A percentile compares a stretch with the other conserved stretches of the same genome.
Conservation (phyloP, 2,113 vertebrate species). For the Morone chrysops region DNA sequence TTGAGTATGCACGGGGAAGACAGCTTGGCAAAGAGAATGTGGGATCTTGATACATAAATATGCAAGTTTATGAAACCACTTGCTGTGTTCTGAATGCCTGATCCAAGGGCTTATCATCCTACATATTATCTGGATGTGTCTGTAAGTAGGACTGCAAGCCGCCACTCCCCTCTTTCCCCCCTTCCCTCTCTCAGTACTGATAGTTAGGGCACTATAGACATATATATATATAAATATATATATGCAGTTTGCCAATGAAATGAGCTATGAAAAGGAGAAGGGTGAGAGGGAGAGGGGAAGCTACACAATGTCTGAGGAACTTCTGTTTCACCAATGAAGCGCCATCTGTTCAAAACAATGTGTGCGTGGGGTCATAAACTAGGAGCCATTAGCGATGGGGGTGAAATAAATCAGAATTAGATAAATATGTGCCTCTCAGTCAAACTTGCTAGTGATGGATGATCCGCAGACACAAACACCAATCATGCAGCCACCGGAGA, state of each 20-base stretch:
- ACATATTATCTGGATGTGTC: conserved; percentile 62
- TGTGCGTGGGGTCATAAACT: conserved; percentile 78
- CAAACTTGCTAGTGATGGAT: conserved; percentile 75
- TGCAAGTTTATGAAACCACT: conserved; percentile 58
- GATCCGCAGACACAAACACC: conserved; percentile 66
- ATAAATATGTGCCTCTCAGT: conserved; percentile 82
- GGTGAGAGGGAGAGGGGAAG: conserved; percentile 18
- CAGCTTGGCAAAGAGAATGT: conserved; percentile 48
- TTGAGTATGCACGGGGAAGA: conserved; percentile 54
- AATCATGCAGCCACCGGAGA: conserved; percentile 61
- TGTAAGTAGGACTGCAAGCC: conserved; percentile 46
- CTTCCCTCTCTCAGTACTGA: conserved; percentile 74
- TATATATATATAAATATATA: conserved; percentile 61
- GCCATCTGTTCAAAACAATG: conserved; percentile 83
- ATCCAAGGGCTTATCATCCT: conserved; percentile 64
- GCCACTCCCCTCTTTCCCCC: neutral
- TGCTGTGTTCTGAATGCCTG: conserved; percentile 62
- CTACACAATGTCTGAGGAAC: conserved; percentile 66
- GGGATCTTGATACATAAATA: conserved; percentile 60
- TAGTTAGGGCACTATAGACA: conserved; percentile 72
- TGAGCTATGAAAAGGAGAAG: conserved; percentile 79
- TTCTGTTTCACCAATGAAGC: conserved; percentile 72
- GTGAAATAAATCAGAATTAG: conserved; percentile 83
- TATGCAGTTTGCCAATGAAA: conserved; percentile 88
- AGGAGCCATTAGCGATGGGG: conserved; percentile 75